These are phyloP conservation scores for Plecotus auritus DNA, from an alignment of 2,113 vertebrate genomes.

Conservation along the genomic window DNA sequence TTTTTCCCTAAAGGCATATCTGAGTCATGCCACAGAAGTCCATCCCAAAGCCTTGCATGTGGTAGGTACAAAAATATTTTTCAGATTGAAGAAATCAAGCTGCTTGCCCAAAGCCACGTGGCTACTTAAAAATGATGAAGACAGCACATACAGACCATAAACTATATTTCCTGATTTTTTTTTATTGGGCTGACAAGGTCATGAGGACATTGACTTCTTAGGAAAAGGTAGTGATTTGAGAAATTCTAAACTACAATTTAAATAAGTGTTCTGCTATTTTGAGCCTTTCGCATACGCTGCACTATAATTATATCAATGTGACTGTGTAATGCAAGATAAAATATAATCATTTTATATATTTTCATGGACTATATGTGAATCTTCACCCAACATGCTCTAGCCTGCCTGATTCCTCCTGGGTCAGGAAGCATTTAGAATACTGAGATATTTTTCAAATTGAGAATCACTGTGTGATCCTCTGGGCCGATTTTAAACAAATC, in stretches of 20 bases:
- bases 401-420: not conserved
- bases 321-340: not conserved
- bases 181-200: not conserved
- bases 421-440: not conserved
- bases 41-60: not conserved
- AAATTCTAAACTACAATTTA: constrained; percentile 60
- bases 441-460: not conserved
- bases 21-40: constrained; percentile 20
- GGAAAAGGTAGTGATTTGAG: constrained; percentile 55
- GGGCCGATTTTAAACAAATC: constrained; percentile 13
- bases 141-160: not conserved
- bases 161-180: not conserved
- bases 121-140: not conserved
- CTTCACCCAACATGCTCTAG: not conserved
- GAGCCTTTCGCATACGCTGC: constrained; percentile 7
- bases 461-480: not conserved
- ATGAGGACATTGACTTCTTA: constrained; percentile 19
- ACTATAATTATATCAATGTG: constrained; percentile 40
- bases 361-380: not conserved
- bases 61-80: not conserved
- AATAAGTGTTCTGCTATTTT: constrained; percentile 51
- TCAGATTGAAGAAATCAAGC: not conserved
- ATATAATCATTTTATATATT: constrained; percentile 27
- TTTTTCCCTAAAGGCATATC: not conserved
- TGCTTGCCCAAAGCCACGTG: constrained; percentile 24